phyloP scores from a whole-genome alignment of 2,797 vertebrate species.

The Varecia variegata region DNA sequence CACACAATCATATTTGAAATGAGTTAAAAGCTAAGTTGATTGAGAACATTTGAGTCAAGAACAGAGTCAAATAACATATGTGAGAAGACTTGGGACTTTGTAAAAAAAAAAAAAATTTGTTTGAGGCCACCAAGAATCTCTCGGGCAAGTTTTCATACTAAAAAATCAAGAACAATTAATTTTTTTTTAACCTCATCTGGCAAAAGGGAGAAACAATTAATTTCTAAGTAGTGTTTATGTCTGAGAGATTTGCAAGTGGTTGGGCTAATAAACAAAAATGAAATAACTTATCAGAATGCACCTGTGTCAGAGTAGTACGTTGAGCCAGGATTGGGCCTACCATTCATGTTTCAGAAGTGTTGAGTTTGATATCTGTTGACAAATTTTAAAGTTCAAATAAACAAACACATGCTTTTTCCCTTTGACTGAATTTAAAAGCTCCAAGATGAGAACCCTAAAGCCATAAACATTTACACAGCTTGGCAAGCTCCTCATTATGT shows the following conservation, averaged over 20 bases:
- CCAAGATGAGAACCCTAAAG: constrained; percentile 61
- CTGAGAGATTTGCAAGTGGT: not conserved
- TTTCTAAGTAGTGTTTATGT: not conserved
- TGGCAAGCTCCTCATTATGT: constrained; percentile 76
- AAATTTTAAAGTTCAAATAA: constrained; percentile 64
- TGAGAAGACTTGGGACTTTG: not conserved
- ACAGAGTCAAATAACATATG: not conserved
- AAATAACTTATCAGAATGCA: not conserved
- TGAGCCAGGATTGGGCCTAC: not conserved
- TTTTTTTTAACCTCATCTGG: not conserved
- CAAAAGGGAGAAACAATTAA: not conserved
- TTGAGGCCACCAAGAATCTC: not conserved
- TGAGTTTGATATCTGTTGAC: constrained; percentile 52
- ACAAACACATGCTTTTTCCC: constrained; percentile 55
- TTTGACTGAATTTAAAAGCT: constrained; percentile 70
- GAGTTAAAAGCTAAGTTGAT: not conserved
- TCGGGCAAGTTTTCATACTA: not conserved
- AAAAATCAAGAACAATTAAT: not conserved
- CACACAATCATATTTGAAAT: not conserved
- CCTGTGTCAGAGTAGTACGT: not conserved
- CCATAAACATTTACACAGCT: constrained; percentile 69
- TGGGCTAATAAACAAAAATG: not conserved
- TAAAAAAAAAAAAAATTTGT: not conserved
- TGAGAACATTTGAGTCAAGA: not conserved
- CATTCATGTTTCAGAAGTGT: constrained; percentile 38